Percentiles rank a stretch among this genome's conserved stretches.
Conservation (phyloP, 2,888 invertebrate genomes). For the Cosmopolites sordidus region DNA sequence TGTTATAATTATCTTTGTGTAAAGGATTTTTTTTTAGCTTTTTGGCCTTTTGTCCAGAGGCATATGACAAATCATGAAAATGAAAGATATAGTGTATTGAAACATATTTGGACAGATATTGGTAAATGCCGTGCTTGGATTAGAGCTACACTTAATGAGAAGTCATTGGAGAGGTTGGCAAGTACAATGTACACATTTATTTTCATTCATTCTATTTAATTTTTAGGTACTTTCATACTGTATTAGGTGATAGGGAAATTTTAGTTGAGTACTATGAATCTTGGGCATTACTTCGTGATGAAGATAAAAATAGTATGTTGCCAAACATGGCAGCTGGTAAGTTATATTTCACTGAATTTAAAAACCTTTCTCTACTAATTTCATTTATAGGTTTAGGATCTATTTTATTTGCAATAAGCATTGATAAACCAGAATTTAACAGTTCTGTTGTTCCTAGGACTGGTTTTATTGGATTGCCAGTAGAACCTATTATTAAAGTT, state of each 20-base stretch:
- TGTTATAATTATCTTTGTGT: too few relatives aligned
- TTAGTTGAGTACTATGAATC: slow-evolving; percentile 75
- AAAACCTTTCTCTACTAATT: too few relatives aligned
- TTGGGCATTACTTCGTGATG: slow-evolving; percentile 78
- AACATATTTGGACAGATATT: slow-evolving; percentile 65
- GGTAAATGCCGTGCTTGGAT: slow-evolving; percentile 87
- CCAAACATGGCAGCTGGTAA: slow-evolving; percentile 83
- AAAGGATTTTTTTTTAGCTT: slow-evolving; percentile 48
- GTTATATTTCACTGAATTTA: slow-evolving; percentile 18
- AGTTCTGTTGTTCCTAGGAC: slow-evolving; percentile 50
- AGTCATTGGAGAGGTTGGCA: slow-evolving; percentile 69
- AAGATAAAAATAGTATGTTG: slow-evolving; percentile 71
- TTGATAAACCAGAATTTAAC: slow-evolving; percentile 82
- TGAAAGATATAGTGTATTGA: slow-evolving; percentile 73
- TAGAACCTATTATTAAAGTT: slow-evolving; percentile 66
- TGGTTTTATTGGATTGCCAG: slow-evolving; percentile 49
- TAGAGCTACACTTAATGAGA: slow-evolving; percentile 84
- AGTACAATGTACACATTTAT: not conserved
- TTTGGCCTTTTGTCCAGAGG: slow-evolving; percentile 75
- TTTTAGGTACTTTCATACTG: slow-evolving; percentile 65
- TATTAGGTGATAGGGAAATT: slow-evolving; percentile 61
- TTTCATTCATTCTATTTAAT: not conserved
- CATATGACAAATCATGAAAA: slow-evolving; percentile 85
- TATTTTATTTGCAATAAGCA: slow-evolving; percentile 87
- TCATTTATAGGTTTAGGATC: slow-evolving; percentile 74